Conservation (phyloP, 2,888 invertebrate species). For the Plusia festucae region DNA sequence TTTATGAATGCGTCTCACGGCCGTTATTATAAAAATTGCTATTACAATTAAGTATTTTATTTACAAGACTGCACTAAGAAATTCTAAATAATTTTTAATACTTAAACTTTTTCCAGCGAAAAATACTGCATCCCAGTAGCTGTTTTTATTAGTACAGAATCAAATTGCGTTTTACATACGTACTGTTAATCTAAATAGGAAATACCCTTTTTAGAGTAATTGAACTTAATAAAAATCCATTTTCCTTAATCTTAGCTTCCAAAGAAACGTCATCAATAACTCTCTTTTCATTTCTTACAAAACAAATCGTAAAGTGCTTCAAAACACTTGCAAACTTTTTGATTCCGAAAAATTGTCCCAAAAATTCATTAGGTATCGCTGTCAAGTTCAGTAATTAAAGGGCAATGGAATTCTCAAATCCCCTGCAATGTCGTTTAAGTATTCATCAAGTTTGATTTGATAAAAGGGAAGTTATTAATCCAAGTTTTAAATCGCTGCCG, state of each 20-base stretch:
- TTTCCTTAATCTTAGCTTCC: not conserved
- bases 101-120: too few relatives aligned
- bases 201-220: not conserved
- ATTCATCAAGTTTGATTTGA: slow-evolving; percentile 72
- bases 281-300: slow-evolving; percentile 22
- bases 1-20: too few relatives aligned
- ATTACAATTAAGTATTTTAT: too few relatives aligned
- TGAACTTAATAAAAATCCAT: not conserved
- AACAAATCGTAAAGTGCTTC: slow-evolving; percentile 40
- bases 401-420: slow-evolving; percentile 63
- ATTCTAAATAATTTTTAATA: too few relatives aligned
- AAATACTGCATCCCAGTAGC: too few relatives aligned
- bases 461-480: slow-evolving; percentile 77
- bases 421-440: slow-evolving; percentile 65
- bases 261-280: slow-evolving; percentile 13
- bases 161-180: too few relatives aligned
- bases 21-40: too few relatives aligned
- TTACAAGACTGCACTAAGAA: too few relatives aligned
- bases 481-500: slow-evolving; percentile 71
- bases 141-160: too few relatives aligned
- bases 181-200: too few relatives aligned
- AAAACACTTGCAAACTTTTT: slow-evolving; percentile 46
- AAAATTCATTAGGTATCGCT: slow-evolving; percentile 64
- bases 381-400: slow-evolving; percentile 78
- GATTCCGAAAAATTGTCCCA: slow-evolving; percentile 47